These are phyloP conservation scores for Pterocles gutturalis DNA, from an alignment of 2,113 vertebrate genomes.

Conservation along the genomic window DNA sequence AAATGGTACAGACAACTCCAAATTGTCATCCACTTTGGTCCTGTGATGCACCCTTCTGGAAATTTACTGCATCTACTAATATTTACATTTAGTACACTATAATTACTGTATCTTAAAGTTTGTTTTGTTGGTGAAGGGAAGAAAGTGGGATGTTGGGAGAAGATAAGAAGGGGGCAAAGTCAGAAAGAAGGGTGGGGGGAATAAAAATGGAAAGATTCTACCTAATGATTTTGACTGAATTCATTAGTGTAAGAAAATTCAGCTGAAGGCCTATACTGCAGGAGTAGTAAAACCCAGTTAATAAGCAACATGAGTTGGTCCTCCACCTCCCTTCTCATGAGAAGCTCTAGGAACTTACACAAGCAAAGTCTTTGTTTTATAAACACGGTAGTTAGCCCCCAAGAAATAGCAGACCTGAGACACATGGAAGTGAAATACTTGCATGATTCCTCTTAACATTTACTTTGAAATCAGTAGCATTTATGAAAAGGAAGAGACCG, in stretches of 20 bases:
- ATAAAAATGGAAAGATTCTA: background rate
- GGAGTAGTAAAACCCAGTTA: background rate
- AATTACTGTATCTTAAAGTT: background rate
- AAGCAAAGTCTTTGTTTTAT: background rate
- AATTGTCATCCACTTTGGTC: background rate
- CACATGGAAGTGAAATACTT: background rate
- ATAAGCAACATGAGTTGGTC: background rate
- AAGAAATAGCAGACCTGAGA: background rate
- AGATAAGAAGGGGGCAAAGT: background rate
- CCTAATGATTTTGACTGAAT: background rate
- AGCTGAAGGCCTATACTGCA: background rate
- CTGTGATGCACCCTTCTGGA: background rate
- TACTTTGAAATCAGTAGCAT: background rate
- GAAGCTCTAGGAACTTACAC: background rate
- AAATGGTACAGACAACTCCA: background rate
- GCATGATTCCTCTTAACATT: background rate
- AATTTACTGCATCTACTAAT: background rate
- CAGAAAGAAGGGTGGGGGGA: rapidly evolving
- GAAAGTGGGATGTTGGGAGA: background rate
- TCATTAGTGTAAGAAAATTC: background rate
- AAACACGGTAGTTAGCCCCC: background rate
- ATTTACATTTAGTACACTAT: background rate
- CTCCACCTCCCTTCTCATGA: background rate
- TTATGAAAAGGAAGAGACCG: background rate
- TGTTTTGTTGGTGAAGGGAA: background rate